These are phyloP conservation scores for Noctua janthina DNA, from an alignment of 2,888 invertebrate species.

Conservation along the genomic window DNA sequence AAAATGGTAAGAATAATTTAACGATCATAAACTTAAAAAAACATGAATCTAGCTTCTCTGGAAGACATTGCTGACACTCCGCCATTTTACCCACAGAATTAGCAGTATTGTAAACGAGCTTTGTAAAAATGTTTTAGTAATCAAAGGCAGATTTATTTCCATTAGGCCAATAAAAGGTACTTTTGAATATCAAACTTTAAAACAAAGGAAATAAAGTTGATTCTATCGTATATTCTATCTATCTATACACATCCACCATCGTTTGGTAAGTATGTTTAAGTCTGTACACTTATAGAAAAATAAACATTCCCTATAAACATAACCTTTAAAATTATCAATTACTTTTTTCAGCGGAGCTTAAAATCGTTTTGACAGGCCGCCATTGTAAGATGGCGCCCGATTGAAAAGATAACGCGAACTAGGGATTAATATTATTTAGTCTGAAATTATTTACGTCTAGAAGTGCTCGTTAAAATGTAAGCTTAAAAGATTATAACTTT, in stretches of 20 bases:
- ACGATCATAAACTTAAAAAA: neutral
- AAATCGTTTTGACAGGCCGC: constrained; percentile 54
- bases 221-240: too few relatives aligned
- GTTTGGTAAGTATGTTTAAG: neutral
- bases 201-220: neutral
- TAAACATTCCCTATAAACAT: neutral
- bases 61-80: neutral
- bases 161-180: neutral
- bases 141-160: neutral
- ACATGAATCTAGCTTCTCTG: neutral
- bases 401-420: constrained; percentile 42
- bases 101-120: neutral
- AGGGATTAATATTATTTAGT: constrained; percentile 51
- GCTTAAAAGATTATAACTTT: constrained; percentile 45
- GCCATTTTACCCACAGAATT: neutral
- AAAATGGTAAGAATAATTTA: neutral
- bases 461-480: constrained; percentile 42
- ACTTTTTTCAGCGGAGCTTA: constrained; percentile 46
- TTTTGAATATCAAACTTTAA: neutral
- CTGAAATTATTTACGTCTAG: constrained; percentile 45
- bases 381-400: constrained; percentile 50
- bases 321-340: constrained; percentile 58
- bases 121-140: neutral
- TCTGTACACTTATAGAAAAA: neutral
- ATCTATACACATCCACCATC: neutral